Evolutionary conservation across 1,140 invertebrate species (phyloP), one percentile per base, ranked within the genome.

Genomic region (Zophobas morio): DNA sequence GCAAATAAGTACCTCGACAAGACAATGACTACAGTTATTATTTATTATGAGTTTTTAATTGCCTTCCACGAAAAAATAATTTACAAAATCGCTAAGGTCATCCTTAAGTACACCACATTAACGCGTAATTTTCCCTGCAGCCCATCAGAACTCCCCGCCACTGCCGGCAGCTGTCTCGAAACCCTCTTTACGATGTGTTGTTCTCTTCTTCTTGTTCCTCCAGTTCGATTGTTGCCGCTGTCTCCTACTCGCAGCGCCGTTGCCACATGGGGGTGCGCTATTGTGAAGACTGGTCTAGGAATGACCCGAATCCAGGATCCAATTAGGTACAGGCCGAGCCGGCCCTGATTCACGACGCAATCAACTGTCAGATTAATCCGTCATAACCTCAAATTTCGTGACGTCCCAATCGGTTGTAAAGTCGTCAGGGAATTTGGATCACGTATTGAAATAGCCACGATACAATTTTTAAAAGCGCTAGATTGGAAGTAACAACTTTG

Each of bases 121-220:
- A 46, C 8, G 8, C 6, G 36, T n/a, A 34, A 34, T 57, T 57
- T 60, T 37, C 35, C 56, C 56, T 40, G 56, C 36, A 6, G n/a
- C 70, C 36, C 33, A 0, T 47, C 40, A 32, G 20, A 71, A 2
- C 6, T 42, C 71, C 39, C 34, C 39, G 34, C 36, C 51, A 1
- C n/a, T 73, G 49, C 8, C 51, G 53, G 47, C 53, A 77, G 78
- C 72, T 71, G 70, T 79, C 70, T 51, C 70, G 32, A 8, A 56
- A 71, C 53, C 34, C 39, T 71, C 70, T 79, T 79, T 77, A 79
- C 75, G 75, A 79, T 53, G 78, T 79, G 78, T 79, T 79, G 70
- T 71, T 76, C 75, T 51, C 20, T 79, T 76, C 78, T 79, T 74
- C 78, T 79, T 74, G 74, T 79, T 46, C 47, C 57, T 56, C 78